These are phyloP conservation scores for Brachyptera risi DNA, from an alignment of 2,888 invertebrate genomes.

Conservation along the genomic window DNA sequence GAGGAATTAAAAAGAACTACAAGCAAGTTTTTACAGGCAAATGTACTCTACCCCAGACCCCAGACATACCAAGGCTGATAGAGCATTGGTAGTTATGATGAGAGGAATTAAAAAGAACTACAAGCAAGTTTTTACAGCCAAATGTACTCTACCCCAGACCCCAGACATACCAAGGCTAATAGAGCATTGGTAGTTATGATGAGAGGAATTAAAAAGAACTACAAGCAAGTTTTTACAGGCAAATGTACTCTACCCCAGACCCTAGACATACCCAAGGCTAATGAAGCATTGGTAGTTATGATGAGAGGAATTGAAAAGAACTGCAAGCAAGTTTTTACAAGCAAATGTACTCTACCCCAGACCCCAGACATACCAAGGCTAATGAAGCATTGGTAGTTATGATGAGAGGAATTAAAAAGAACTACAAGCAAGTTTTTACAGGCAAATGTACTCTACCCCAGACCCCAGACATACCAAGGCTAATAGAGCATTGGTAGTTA, in stretches of 20 bases:
- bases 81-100: constrained; percentile 10
- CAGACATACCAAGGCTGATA: no score
- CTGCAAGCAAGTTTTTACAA: constrained; percentile 14
- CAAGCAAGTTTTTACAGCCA: constrained; percentile 16
- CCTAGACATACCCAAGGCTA: no score
- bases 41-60: no score
- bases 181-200: constrained; percentile 11
- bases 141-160: no score
- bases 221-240: constrained; percentile 14
- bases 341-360: no score
- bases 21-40: constrained; percentile 18
- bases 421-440: constrained; percentile 16
- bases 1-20: constrained; percentile 18
- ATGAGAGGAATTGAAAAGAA: constrained; percentile 16
- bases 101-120: constrained; percentile 17
- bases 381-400: constrained; percentile 4
- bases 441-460: no score
- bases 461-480: no score
- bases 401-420: constrained; percentile 17
- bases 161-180: no score
- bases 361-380: no score
- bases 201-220: constrained; percentile 17
- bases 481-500: not conserved
- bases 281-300: constrained; percentile 8
- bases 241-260: no score